Evolutionary conservation across 2,888 invertebrate genomes (phyloP).

Genomic region (Polydrusus cervinus): DNA sequence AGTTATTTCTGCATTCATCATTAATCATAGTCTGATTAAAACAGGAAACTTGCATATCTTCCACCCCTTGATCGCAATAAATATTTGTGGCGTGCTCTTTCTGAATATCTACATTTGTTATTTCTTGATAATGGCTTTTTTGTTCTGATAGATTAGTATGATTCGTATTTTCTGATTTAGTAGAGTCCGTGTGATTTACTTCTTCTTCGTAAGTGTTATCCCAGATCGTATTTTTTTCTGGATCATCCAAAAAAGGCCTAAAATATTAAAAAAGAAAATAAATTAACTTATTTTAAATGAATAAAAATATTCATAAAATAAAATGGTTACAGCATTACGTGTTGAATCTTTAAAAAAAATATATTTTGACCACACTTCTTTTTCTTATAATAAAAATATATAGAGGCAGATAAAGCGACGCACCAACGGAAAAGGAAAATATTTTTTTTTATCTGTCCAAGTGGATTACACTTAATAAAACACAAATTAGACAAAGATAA

Average conservation of each 20-base stretch:
- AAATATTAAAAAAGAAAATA: slow-evolving; percentile 10
- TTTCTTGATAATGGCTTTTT: slow-evolving; percentile 12
- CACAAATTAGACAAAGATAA: too few relatives aligned
- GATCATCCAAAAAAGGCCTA: slow-evolving; percentile 64
- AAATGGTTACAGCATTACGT: too few relatives aligned
- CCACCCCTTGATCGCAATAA: slow-evolving; percentile 38
- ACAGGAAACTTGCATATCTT: slow-evolving; percentile 18
- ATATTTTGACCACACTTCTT: too few relatives aligned
- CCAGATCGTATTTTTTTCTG: slow-evolving; percentile 65
- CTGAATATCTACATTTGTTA: background rate
- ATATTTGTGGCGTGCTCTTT: slow-evolving; percentile 40
- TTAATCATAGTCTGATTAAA: slow-evolving; percentile 31
- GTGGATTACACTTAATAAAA: too few relatives aligned
- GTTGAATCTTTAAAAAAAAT: too few relatives aligned
- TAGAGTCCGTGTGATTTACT: slow-evolving; percentile 59
- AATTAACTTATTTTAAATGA: too few relatives aligned
- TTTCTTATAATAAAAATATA: too few relatives aligned
- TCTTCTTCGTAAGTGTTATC: slow-evolving; percentile 65
- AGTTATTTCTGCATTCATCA: background rate
- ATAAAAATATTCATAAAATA: background rate
- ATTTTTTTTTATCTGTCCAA: too few relatives aligned
- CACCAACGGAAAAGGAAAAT: too few relatives aligned
- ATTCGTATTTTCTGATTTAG: slow-evolving; percentile 32
- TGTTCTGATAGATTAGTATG: slow-evolving; percentile 21
- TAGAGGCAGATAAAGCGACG: too few relatives aligned